Conservation (phyloP, 2,888 invertebrate genomes). For the Ochropacha duplaris region DNA sequence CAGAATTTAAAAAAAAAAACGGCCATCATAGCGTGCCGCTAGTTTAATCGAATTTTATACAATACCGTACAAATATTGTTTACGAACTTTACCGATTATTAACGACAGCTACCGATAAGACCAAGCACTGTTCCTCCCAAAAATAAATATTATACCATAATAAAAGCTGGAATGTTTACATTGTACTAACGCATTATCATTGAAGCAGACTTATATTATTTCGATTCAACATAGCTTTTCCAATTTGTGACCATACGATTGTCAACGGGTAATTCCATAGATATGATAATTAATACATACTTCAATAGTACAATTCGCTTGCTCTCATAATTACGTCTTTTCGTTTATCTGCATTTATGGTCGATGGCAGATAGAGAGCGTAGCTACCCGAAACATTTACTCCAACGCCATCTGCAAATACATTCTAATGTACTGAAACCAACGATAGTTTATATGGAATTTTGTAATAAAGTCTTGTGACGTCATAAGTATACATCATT, state of each 20-base stretch:
- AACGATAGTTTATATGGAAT: no score
- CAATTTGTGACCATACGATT: constrained; percentile 3
- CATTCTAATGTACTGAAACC: not conserved
- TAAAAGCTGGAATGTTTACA: constrained; percentile 34
- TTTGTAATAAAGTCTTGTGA: no score
- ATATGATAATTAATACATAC: not conserved
- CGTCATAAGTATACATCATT: no score
- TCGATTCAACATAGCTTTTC: constrained; percentile 8
- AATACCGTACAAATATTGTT: not conserved
- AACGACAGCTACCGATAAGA: not conserved
- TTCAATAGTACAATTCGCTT: not conserved
- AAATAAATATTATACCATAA: constrained; percentile 14
- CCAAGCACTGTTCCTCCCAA: constrained; percentile 9
- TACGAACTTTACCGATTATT: no score
- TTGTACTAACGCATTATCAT: not conserved
- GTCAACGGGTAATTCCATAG: not conserved
- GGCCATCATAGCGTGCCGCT: no score
- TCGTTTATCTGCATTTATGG: not conserved
- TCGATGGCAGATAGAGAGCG: not conserved
- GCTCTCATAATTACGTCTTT: not conserved
- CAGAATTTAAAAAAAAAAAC: no score
- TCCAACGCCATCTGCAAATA: not conserved
- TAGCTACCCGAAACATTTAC: not conserved
- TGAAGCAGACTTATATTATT: constrained; percentile 16
- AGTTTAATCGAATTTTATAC: no score